Percentiles rank a stretch among this genome's conserved stretches.
Conservation (phyloP, 1,140 invertebrate genomes). For the Brachionus calyciflorus region DNA sequence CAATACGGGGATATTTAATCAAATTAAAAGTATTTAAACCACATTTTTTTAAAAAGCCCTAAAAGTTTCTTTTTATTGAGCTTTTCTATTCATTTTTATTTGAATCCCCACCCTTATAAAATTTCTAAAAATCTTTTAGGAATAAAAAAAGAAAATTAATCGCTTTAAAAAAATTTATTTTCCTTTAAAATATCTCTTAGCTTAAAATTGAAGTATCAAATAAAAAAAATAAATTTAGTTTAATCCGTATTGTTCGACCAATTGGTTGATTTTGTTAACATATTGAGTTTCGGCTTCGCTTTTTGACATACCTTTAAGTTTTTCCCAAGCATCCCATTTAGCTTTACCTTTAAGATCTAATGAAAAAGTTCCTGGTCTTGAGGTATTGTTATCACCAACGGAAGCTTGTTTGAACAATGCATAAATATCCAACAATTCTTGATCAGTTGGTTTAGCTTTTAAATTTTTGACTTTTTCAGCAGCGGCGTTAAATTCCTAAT, state of each 20-base stretch:
- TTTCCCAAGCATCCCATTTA: constrained; percentile 68
- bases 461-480: constrained; percentile 56
- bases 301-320: constrained; percentile 60
- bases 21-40: no score
- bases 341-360: constrained; percentile 66
- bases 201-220: not conserved
- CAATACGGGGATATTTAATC: no score
- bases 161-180: no score
- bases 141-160: no score
- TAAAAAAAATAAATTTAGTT: not conserved
- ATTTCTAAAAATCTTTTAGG: no score
- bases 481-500: constrained; percentile 34
- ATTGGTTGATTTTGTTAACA: constrained; percentile 54
- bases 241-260: constrained; percentile 50
- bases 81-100: no score
- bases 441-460: constrained; percentile 63
- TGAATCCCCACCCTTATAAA: no score
- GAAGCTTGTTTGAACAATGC: constrained; percentile 67
- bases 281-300: constrained; percentile 59
- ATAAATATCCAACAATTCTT: constrained; percentile 65
- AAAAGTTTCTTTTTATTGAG: no score
- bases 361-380: constrained; percentile 65
- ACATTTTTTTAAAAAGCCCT: no score
- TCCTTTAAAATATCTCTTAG: not conserved
- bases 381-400: constrained; percentile 62